Evolutionary conservation across 2,888 invertebrate genomes (phyloP).

Genomic region (Drosophila maculinotata): DNA sequence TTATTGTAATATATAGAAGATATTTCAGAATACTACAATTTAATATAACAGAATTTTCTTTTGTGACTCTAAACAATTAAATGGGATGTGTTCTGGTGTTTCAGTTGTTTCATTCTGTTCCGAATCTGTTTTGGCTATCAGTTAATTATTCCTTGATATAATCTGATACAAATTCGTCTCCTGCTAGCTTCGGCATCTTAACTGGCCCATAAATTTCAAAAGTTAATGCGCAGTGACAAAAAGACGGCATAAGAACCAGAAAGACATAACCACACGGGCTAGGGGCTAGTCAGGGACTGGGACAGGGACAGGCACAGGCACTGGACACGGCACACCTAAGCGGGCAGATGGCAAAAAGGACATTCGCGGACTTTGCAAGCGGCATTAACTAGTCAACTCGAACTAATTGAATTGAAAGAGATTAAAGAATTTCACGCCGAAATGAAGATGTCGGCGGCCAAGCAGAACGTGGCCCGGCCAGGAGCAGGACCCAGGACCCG

Average conservation of each 20-base stretch:
- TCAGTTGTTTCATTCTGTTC: not conserved
- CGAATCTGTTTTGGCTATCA: slow-evolving; percentile 25
- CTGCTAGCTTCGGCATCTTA: slow-evolving; percentile 40
- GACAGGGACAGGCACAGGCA: not conserved
- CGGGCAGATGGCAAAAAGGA: slow-evolving; percentile 52
- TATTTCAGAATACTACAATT: too few relatives aligned
- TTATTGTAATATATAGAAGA: too few relatives aligned
- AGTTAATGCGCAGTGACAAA: slow-evolving; percentile 75
- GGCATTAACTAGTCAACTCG: slow-evolving; percentile 83
- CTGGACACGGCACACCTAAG: slow-evolving; percentile 48
- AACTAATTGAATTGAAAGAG: slow-evolving; percentile 85
- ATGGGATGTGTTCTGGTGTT: not conserved
- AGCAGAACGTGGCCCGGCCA: slow-evolving; percentile 41
- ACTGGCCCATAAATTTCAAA: slow-evolving; percentile 79
- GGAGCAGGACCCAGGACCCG: not conserved
- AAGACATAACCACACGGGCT: slow-evolving; percentile 27
- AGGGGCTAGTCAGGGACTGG: not conserved
- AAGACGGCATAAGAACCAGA: slow-evolving; percentile 16
- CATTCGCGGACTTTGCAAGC: slow-evolving; percentile 53
- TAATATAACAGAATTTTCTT: too few relatives aligned
- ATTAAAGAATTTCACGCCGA: slow-evolving; percentile 84
- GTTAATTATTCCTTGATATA: slow-evolving; percentile 35
- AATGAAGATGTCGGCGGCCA: slow-evolving; percentile 67
- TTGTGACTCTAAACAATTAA: not conserved
- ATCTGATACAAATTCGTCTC: slow-evolving; percentile 31